These are phyloP conservation scores for Coenonympha glycerion DNA, from an alignment of 2,888 invertebrate genomes.

Conservation along the genomic window DNA sequence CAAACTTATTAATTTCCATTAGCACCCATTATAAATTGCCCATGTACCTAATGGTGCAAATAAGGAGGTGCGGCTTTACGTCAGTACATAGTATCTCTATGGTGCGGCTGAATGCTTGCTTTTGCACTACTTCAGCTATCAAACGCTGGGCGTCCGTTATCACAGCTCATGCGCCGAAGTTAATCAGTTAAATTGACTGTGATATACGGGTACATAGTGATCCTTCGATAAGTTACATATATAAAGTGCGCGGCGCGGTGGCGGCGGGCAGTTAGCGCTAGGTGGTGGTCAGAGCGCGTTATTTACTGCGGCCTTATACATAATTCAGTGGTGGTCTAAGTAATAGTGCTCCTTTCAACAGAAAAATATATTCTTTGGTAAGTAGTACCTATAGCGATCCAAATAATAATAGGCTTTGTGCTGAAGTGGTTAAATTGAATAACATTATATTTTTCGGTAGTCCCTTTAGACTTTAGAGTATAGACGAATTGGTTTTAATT, in stretches of 20 bases:
- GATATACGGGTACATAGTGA: conserved; percentile 38
- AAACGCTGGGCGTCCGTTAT: conserved; percentile 2
- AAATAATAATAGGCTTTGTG: no score
- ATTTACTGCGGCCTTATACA: conserved; percentile 22
- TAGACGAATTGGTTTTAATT: no score
- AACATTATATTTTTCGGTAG: background rate
- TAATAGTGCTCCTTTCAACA: conserved; percentile 16
- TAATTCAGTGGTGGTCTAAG: conserved; percentile 14
- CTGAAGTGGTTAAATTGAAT: no score
- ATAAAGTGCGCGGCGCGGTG: conserved; percentile 55
- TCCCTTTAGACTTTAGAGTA: no score
- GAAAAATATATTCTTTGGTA: conserved; percentile 14
- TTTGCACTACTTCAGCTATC: no score
- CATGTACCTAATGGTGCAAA: no score
- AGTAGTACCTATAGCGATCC: conserved; percentile 21
- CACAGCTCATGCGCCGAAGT: conserved; percentile 50
- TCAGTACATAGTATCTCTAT: no score
- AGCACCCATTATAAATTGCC: no score
- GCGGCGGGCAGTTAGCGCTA: conserved; percentile 53
- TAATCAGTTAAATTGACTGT: conserved; percentile 54
- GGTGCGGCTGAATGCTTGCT: no score
- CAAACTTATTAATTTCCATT: no score
- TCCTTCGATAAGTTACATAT: conserved; percentile 44
- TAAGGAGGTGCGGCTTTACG: no score
- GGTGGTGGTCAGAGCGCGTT: conserved; percentile 39